These are phyloP conservation scores for Zophobas morio DNA, from an alignment of 1,140 invertebrate species.

Conservation along the genomic window DNA sequence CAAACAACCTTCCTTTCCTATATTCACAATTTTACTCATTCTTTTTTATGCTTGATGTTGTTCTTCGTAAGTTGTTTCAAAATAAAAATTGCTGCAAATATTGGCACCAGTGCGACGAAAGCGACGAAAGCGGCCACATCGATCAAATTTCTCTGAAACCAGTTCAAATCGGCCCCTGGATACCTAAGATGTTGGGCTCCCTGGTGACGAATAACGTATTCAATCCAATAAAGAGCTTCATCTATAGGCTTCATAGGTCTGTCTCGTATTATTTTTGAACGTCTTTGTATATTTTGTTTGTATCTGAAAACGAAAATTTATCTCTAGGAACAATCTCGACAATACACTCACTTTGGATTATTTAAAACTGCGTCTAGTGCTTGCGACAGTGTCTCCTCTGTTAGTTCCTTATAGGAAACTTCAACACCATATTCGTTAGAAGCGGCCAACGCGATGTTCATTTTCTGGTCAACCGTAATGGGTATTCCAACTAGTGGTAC, in stretches of 20 bases:
- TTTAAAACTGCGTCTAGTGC: constrained; percentile 41
- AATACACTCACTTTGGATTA: constrained; percentile 62
- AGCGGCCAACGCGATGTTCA: constrained; percentile 69
- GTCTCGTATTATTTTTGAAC: constrained; percentile 57
- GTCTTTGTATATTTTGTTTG: constrained; percentile 53
- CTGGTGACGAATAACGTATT: constrained; percentile 60
- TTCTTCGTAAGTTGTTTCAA: no score
- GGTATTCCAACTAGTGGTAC: constrained; percentile 69
- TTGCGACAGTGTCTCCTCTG: constrained; percentile 46
- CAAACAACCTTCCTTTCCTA: no score
- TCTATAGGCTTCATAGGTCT: constrained; percentile 54
- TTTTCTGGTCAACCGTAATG: constrained; percentile 63
- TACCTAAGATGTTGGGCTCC: constrained; percentile 64
- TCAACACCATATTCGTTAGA: constrained; percentile 68
- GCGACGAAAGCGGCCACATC: neutral
- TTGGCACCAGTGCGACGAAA: no score
- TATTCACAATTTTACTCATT: no score
- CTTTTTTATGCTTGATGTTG: no score
- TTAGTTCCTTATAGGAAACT: constrained; percentile 57
- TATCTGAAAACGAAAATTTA: constrained; percentile 57
- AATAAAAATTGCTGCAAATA: no score
- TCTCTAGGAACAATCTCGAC: neutral
- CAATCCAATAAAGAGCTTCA: constrained; percentile 62
- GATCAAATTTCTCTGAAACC: constrained; percentile 45
- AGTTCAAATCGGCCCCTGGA: constrained; percentile 44